A percentile compares a stretch with the other conserved stretches of the same genome.
These are phyloP conservation scores for Pelecanus crispus DNA, from an alignment of 2,113 vertebrate genomes.

Conservation along the genomic window DNA sequence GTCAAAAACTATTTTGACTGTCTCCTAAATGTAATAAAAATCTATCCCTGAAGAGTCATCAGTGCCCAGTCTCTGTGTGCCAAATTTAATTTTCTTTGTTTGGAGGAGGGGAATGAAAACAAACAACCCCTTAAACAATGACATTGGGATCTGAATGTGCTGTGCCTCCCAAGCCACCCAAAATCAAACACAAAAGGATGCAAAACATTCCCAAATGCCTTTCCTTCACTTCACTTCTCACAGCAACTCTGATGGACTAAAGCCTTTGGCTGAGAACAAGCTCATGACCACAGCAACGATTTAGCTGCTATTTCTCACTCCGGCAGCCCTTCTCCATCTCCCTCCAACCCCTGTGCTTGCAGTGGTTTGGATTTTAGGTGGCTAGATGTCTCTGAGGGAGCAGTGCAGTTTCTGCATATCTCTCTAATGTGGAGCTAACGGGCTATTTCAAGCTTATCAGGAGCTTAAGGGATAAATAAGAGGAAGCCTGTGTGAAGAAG, in stretches of 20 bases:
- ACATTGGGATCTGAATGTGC: conserved; percentile 17
- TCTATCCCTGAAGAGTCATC: conserved; percentile 49
- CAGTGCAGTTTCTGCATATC: not conserved
- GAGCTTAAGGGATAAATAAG: not conserved
- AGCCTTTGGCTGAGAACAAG: not conserved
- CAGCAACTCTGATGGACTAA: not conserved
- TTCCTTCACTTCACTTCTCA: not conserved
- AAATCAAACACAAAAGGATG: conserved; percentile 8
- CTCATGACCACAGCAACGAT: not conserved
- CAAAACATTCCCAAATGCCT: conserved; percentile 14
- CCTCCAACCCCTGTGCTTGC: not conserved
- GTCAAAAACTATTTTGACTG: conserved; percentile 46
- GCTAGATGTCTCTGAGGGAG: not conserved
- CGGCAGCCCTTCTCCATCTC: not conserved
- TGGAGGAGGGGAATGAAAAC: conserved; percentile 33
- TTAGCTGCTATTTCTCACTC: not conserved
- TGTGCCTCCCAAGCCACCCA: not conserved
- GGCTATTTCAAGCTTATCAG: not conserved
- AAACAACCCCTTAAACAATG: conserved; percentile 36
- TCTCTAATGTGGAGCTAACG: not conserved
- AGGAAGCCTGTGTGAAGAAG: not conserved
- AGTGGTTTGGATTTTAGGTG: not conserved
- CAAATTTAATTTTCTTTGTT: conserved; percentile 22
- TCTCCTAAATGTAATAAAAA: conserved; percentile 54
- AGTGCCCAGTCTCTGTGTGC: not conserved